Evolutionary conservation across 1,140 invertebrate genomes (phyloP), one percentile per base, ranked within the genome.

Genomic region (Achroia grisella): DNA sequence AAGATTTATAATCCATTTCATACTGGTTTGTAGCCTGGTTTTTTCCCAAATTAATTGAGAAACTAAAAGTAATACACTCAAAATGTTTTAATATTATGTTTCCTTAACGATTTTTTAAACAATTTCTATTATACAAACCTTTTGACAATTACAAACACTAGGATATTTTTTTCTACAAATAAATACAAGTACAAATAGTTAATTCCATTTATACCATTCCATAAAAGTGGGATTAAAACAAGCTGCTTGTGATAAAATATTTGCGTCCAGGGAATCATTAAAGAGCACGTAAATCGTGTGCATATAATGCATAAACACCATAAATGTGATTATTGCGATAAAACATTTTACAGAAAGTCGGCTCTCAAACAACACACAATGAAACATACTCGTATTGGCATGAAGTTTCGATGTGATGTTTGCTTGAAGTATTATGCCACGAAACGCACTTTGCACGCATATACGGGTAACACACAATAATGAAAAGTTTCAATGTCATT

Each of bases 371-470:
- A 45, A 0, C 60, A 63, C 9, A 67, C 74, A 48, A 50, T 74
- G 4, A 61, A 59, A n/a, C 87, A 89, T 50, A 91, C 90, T 1
- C 90, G 91, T 0, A n/a, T n/a, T n/a, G 89, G 90, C 50, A 89
- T 90, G 42, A 91, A 91, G 1, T 52, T 44, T 14, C 28, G 37
- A 10, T 63, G 56, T 23, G 27, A 30, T 0, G 76, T 88, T 15
- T 94, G 93, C 65, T 85, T 86, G 5, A 88, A 88, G 37, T 75
- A 57, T 62, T 90, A 84, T 65, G 88, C 74, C 1, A 72, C 76
- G 13, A 81, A 78, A 42, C 84, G 77, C n/a, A 74, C 80, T 14
- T 68, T 87, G 15, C 79, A 72, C n/a, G 72, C 87, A 88, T 41
- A 52, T 82, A 9, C 84, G 85, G 48, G 86, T 88, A 34, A 89